Evolutionary conservation across 2,113 vertebrate genomes (phyloP), one percentile per base, ranked within the genome.

Genomic region (Poeciliopsis turrubarensis): DNA sequence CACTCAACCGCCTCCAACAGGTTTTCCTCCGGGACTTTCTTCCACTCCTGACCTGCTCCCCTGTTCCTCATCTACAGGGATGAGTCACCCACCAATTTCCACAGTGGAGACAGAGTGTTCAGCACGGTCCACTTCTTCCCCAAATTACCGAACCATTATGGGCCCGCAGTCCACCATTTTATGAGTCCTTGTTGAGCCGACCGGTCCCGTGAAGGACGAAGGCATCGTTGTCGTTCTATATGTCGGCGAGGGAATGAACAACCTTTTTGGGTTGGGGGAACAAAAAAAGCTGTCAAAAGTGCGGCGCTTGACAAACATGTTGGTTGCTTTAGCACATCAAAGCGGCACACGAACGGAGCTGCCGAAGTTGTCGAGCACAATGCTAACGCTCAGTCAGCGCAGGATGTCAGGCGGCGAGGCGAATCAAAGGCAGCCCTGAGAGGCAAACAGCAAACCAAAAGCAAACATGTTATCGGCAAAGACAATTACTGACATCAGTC

Each of bases 401-500:
- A 47, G 81, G 70, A 37, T 82, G 80, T 91, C 89, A 70, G 82
- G 85, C 44, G 81, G 83, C 85, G 34, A 76, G 27, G 82, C 65
- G 37, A 89, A 93, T 92, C 92, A 93, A 93, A 91, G 86, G 70
- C 0, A 85, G 84, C 81, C 73, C 73, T 34, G 77, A 63, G 86
- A 85, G 83, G 80, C 68, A 86, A 37, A 87, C 82, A 86, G 86
- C 57, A 74, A 82, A 80, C 73, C 74, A 82, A 79, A 86, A 87
- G 80, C 72, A 26, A 85, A 80, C 65, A 72, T 8, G 34, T 88
- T 89, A 91, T 90, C 78, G 79, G 85, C 86, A 44, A 6, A 81
- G 92, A 91, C 91, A 89, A 90, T 90, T 89, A 91, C 86, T 93
- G 91, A 90, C 92, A 91, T 89, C 86, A 92, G 84, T 93, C 87